Base-by-base conservation (phyloP, 1,140 invertebrate genomes). In the Cyclargus thomasi region DNA sequence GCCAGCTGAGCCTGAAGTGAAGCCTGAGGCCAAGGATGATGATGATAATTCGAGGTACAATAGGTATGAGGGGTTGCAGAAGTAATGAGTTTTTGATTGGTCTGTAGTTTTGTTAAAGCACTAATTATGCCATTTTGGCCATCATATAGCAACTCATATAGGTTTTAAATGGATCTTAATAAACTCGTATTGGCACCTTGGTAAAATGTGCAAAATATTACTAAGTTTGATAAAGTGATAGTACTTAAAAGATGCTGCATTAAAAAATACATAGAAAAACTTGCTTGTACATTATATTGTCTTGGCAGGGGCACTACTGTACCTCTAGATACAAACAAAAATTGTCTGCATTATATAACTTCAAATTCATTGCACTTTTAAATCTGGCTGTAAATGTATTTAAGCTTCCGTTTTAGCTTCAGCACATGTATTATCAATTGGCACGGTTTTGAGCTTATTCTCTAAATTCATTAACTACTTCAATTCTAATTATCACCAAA, bases 41-140 rank as follows among this genome's bases (percentile, higher is more conserved):
- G 95, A 96, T 86, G 95, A 96, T 90, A 95, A 94, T 92, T 95
- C 94, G 86, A 95, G 94, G 94, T 95, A 93, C 91, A 92, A 91
- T 93, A 93, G 92, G 92, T 93, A 93, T 89, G 92, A 90, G 92
- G 92, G 92, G 81, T 82, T 80, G 76, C 86, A 76, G 85, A 89
- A 80, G 69, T 70, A 85, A 88, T 88, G 88, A 90, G 88, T 85
- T 85, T 79, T 73, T 80, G 36, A 62, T 71, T 76, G 77, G 74
- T 82, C 74, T 82, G 73, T 69, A 74, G 74, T 81, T 81, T 74
- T 70, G 78, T 59, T 55, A 18, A 59, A 59, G 18, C 18, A 21
- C 55, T 21, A 11, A 21, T 59, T 21, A 59, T 16, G 10, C 17
- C 1, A 20, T 29, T 29, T 29, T 29, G 8, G 4, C 29, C 29